Evolutionary conservation across 1,140 invertebrate genomes (phyloP), one percentile per base, ranked within the genome.

Genomic region (Cyclina sinensis): DNA sequence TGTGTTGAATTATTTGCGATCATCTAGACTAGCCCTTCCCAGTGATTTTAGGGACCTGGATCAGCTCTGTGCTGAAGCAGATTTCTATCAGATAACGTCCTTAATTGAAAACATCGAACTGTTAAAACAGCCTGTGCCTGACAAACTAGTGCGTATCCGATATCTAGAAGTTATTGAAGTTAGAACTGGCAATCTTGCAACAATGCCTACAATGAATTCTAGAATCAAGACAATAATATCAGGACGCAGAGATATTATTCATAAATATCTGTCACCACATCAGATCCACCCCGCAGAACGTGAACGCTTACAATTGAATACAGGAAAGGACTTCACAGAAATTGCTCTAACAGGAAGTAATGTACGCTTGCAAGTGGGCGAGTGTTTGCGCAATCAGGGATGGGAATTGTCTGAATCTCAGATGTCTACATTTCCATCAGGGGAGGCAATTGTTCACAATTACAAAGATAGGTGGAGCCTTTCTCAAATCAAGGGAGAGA

Each of bases 1-100:
- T 70, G 86, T 95, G 54, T 80, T 95, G 24, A 94, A 95, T 85
- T 95, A 93, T 85, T 83, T 95, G 18, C 88, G 94, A 21, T 93
- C 93, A 32, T 92, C 91, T 35, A 97, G 97, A 91, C 96, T 99
- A 68, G 96, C 98, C 70, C 97, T 99, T 93, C 98, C 98, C 0
- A 97, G 97, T 0, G 97, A 98, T 94, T 99, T 99, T 95, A 96
- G 97, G 30, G 98, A 99, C 94, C 95, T 98, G 62, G 98, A 99
- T 93, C 96, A 99, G 37, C 96, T 99, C 24, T 94, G 98, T 11
- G 98, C 98, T 92, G 99, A 99, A 95, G 98, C 98, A 0, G 96
- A 97, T 91, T 99, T 98, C 95, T 99, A 99, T 94, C 98, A 99
- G 93, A 97, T 99, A 86, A 96, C 97, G 84, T 97, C 95, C 9